Conservation (phyloP, 2,113 vertebrate genomes). For the Microcebus ravelobensis region DNA sequence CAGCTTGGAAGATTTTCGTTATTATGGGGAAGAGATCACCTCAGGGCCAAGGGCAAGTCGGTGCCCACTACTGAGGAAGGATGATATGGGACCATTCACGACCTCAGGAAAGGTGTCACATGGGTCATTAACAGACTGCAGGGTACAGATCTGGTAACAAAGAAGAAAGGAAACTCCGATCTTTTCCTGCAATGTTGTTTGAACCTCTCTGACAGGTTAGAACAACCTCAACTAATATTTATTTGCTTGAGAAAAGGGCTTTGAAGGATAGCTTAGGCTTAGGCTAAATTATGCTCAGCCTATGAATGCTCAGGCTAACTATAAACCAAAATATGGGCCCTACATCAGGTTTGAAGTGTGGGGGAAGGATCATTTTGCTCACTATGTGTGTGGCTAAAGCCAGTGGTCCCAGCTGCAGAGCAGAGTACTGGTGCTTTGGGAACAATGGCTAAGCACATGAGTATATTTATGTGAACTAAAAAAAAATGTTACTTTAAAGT, state of each 20-base stretch:
- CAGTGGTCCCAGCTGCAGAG: neutral
- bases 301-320: neutral
- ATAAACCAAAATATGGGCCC: no score
- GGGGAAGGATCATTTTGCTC: neutral
- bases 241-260: no score
- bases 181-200: no score
- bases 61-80: neutral
- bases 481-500: neutral
- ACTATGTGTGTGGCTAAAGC: neutral
- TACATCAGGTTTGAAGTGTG: neutral
- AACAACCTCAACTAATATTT: no score
- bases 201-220: no score
- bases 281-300: no score
- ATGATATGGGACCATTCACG: neutral
- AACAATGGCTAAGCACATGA: neutral
- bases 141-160: no score
- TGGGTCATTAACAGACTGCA: neutral
- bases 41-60: neutral
- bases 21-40: neutral
- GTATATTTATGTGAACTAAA: neutral
- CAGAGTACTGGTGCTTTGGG: neutral
- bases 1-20: neutral
- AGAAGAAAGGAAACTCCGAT: no score
- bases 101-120: neutral
- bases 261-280: no score